These are phyloP conservation scores for Drosophila subobscura DNA, from an alignment of 1,140 invertebrate genomes.

Conservation along the genomic window DNA sequence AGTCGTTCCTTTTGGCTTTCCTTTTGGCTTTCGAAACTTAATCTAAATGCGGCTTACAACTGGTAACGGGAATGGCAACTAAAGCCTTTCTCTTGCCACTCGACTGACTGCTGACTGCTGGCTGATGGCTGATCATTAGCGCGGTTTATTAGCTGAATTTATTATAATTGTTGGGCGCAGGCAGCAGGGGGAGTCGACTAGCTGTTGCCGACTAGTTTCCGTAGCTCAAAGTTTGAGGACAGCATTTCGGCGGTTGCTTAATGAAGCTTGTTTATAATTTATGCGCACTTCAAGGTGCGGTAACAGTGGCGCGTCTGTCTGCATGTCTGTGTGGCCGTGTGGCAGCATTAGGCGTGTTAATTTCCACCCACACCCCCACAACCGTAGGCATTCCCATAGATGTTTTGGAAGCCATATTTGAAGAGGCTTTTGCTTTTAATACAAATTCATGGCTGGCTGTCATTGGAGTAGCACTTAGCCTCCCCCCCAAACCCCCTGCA, in stretches of 20 bases:
- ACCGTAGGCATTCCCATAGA: slow-evolving; percentile 29
- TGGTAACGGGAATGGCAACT: slow-evolving; percentile 35
- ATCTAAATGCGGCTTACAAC: slow-evolving; percentile 25
- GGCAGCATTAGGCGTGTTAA: slow-evolving; percentile 69
- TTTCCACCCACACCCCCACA: slow-evolving; percentile 50
- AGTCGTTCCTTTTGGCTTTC: slow-evolving; percentile 1
- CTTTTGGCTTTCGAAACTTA: slow-evolving; percentile 17
- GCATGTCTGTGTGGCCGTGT: neutral
- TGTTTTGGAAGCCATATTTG: slow-evolving; percentile 29
- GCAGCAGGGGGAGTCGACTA: neutral
- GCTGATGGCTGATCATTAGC: slow-evolving; percentile 74
- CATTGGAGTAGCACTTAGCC: slow-evolving; percentile 66
- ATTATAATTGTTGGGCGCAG: slow-evolving; percentile 68
- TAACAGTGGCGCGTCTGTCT: neutral
- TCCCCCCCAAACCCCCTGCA: neutral
- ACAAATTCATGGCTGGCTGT: slow-evolving; percentile 64
- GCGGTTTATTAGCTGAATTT: slow-evolving; percentile 79
- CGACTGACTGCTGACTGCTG: slow-evolving; percentile 33
- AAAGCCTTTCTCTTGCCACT: slow-evolving; percentile 22
- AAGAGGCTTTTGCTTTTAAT: slow-evolving; percentile 58
- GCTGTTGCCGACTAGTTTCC: slow-evolving; percentile 61
- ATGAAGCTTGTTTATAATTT: slow-evolving; percentile 76
- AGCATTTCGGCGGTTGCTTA: slow-evolving; percentile 52
- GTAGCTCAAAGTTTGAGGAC: slow-evolving; percentile 44
- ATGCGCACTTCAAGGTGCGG: slow-evolving; percentile 70